Conservation (phyloP, 1,140 invertebrate species). For the Harlomillsia oculata region DNA sequence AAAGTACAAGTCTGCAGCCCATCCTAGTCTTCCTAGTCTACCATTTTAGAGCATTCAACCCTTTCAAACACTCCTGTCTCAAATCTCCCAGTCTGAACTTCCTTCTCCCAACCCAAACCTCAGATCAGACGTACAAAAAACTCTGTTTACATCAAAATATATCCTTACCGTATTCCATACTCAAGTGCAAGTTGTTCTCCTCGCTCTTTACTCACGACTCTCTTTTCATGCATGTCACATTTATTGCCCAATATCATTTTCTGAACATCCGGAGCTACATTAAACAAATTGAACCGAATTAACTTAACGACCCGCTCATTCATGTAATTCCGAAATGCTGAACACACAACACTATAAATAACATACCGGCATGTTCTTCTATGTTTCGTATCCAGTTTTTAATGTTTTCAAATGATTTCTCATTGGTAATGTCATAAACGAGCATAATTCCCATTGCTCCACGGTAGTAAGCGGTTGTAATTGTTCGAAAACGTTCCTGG, state of each 20-base stretch:
- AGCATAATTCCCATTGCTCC: constrained; percentile 51
- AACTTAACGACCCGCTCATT: too few relatives aligned
- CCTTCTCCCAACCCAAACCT: too few relatives aligned
- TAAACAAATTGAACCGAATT: constrained; percentile 45
- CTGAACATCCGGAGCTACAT: constrained; percentile 81
- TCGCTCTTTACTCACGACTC: constrained; percentile 62
- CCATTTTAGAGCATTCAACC: too few relatives aligned
- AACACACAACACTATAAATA: too few relatives aligned
- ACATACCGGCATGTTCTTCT: constrained; percentile 39
- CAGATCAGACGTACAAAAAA: too few relatives aligned
- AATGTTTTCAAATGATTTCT: constrained; percentile 48
- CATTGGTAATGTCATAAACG: constrained; percentile 48
- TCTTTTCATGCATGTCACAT: constrained; percentile 80
- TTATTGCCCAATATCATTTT: constrained; percentile 94
- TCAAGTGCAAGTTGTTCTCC: constrained; percentile 71
- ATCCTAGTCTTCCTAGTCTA: too few relatives aligned
- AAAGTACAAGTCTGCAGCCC: too few relatives aligned
- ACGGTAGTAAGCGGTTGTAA: constrained; percentile 56
- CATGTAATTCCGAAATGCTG: too few relatives aligned
- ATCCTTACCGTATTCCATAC: constrained; percentile 77
- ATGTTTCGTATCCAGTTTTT: constrained; percentile 48
- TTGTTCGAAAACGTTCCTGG: constrained; percentile 55
- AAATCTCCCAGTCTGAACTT: too few relatives aligned
- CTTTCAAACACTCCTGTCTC: too few relatives aligned
- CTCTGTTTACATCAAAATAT: too few relatives aligned